Percentiles rank a stretch among this genome's conserved stretches.
phyloP scores from a whole-genome alignment of 2,113 vertebrate species.

The Maylandia zebra region DNA sequence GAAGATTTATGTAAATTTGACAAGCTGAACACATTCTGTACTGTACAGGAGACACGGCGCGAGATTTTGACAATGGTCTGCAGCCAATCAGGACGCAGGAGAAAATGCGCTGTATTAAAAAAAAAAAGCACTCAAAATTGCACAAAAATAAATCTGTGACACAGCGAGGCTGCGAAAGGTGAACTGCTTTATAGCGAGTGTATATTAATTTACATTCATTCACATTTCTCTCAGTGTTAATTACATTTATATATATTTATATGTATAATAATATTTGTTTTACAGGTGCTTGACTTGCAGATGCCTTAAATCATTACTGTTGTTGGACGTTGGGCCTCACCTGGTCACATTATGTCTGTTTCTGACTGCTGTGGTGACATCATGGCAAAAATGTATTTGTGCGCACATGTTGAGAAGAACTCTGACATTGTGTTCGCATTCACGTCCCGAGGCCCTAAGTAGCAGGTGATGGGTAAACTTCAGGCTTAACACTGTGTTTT shows the following conservation, averaged over 20 bases:
- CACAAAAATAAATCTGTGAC: fast-evolving
- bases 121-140: neutral
- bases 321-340: neutral
- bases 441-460: fast-evolving
- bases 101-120: neutral
- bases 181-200: neutral
- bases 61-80: fast-evolving
- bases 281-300: neutral
- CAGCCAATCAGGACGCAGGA: fast-evolving
- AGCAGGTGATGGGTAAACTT: neutral
- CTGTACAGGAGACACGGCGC: fast-evolving
- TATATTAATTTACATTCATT: neutral
- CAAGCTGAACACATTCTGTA: fast-evolving
- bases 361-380: neutral
- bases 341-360: neutral
- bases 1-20: fast-evolving
- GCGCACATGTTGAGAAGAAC: fast-evolving
- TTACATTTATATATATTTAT: neutral
- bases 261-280: neutral
- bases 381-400: neutral
- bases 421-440: fast-evolving
- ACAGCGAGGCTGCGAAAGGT: fast-evolving
- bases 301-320: neutral
- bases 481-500: neutral
- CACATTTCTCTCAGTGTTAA: neutral